A percentile compares a stretch with the other conserved stretches of the same genome.
Conservation (phyloP, 2,888 invertebrate species). For the Eudemis profundana region DNA sequence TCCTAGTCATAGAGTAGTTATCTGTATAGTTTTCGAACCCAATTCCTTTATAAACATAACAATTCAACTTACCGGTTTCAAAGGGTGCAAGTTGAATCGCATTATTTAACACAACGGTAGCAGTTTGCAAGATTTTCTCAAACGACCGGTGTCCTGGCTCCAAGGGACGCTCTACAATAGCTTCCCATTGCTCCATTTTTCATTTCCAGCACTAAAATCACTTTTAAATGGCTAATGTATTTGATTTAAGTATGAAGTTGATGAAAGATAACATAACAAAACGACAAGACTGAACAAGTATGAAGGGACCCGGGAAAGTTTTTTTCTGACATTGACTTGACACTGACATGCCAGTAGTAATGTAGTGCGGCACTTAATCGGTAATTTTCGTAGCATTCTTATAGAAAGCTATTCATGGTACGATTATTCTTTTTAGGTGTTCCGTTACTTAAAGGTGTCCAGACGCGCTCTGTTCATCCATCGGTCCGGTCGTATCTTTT, state of each 20-base stretch:
- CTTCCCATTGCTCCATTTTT: slow-evolving; percentile 59
- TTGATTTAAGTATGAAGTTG: too few species aligned
- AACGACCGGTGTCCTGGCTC: slow-evolving; percentile 51
- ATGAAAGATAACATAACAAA: not conserved
- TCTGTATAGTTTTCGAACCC: not conserved
- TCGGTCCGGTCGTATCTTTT: too few species aligned
- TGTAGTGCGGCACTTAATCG: not conserved
- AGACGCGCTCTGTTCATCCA: too few species aligned
- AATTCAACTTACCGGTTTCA: slow-evolving; percentile 60
- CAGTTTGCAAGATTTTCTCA: slow-evolving; percentile 56
- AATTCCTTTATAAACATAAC: not conserved
- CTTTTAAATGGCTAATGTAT: not conserved
- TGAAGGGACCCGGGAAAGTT: not conserved
- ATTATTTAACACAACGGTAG: slow-evolving; percentile 54
- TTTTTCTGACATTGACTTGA: not conserved
- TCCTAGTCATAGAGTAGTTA: not conserved
- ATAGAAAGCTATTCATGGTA: not conserved
- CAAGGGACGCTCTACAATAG: slow-evolving; percentile 47
- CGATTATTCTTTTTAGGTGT: too few species aligned
- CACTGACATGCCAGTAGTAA: too few species aligned
- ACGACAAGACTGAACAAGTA: not conserved
- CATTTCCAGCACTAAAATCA: not conserved
- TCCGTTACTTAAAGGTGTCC: too few species aligned
- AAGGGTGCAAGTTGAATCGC: slow-evolving; percentile 61
- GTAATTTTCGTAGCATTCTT: not conserved